These are phyloP conservation scores for Cyclargus thomasi DNA, from an alignment of 1,140 invertebrate genomes.

Conservation along the genomic window DNA sequence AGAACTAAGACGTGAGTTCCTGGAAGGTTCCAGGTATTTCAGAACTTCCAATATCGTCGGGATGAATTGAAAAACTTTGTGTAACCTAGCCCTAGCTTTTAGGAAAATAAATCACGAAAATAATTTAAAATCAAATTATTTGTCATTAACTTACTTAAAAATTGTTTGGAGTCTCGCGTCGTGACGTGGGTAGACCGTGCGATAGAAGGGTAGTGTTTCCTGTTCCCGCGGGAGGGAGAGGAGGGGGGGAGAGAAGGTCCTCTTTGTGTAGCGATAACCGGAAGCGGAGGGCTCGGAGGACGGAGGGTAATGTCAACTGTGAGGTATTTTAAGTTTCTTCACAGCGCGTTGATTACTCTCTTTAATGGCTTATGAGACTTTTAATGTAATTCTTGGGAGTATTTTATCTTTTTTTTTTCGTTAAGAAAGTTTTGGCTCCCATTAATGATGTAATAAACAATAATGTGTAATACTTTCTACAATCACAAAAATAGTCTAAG, in stretches of 20 bases:
- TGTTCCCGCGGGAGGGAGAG: conserved; percentile 52
- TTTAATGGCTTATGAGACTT: conserved; percentile 33
- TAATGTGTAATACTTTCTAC: no score
- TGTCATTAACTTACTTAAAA: conserved; percentile 43
- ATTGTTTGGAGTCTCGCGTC: conserved; percentile 15
- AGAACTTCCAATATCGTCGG: no score
- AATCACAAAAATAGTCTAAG: no score
- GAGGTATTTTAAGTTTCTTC: conserved; percentile 69
- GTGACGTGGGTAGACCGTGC: conserved; percentile 55
- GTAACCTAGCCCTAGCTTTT: not conserved
- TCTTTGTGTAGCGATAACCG: conserved; percentile 73
- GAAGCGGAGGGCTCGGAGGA: conserved; percentile 66
- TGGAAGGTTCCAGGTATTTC: no score
- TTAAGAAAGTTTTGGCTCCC: not conserved
- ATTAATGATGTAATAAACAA: not conserved
- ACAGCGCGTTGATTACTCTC: conserved; percentile 58
- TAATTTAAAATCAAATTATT: conserved; percentile 30
- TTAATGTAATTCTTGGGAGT: conserved; percentile 35
- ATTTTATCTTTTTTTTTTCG: conserved; percentile 22
- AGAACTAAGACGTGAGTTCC: no score
- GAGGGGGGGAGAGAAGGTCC: conserved; percentile 41
- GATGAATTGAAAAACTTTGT: not conserved
- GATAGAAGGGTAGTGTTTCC: conserved; percentile 73
- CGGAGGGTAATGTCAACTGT: conserved; percentile 69
- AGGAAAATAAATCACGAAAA: not conserved